Evolutionary conservation across 1,140 invertebrate species (phyloP).

Genomic region (Lepidurus arcticus): DNA sequence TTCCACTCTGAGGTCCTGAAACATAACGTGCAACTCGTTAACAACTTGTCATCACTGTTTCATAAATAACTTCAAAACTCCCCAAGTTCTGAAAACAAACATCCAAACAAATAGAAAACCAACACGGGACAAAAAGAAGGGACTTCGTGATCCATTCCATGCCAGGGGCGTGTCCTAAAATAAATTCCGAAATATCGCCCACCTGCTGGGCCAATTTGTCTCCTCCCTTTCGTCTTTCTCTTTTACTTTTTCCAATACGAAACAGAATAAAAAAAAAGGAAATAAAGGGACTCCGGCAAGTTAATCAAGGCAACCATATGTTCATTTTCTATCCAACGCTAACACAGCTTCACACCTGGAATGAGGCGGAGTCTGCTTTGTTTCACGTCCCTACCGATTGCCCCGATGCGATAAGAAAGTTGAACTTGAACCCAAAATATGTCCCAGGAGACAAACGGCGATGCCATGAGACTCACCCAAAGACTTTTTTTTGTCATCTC

Average conservation of each 20-base stretch:
- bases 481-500: not conserved
- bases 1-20: not conserved
- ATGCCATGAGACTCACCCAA: too few species aligned
- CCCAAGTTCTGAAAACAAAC: not conserved
- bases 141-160: too few species aligned
- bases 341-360: not conserved
- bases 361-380: not conserved
- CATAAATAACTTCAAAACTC: constrained; percentile 11
- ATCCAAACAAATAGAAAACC: not conserved
- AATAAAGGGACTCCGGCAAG: not conserved
- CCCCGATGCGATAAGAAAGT: too few species aligned
- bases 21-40: not conserved
- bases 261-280: not conserved
- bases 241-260: not conserved
- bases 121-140: not conserved
- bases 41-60: constrained; percentile 2
- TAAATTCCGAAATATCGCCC: constrained; percentile 8
- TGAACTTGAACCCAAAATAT: too few species aligned
- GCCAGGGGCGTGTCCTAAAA: too few species aligned
- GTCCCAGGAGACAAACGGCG: too few species aligned
- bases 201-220: constrained; percentile 18
- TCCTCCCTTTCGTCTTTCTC: not conserved
- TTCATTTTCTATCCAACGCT: not conserved
- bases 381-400: not conserved
- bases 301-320: not conserved